Conservation (phyloP, 2,888 invertebrate species). For the Schrankia costaestrigalis region DNA sequence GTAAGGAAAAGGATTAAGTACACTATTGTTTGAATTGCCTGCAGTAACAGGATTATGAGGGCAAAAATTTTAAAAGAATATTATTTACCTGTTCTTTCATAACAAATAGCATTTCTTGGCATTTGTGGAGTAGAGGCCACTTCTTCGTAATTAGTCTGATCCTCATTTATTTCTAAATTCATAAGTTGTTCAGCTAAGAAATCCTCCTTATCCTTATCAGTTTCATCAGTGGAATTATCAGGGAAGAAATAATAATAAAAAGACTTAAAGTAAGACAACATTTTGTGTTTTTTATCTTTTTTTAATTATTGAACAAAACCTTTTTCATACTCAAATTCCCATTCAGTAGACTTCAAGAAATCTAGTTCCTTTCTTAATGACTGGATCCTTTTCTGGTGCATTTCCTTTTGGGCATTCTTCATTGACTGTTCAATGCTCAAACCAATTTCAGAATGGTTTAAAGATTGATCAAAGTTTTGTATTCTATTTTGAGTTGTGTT, state of each 20-base stretch:
- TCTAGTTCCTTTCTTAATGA: conserved; percentile 87
- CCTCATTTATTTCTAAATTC: conserved; percentile 53
- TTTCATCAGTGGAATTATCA: conserved; percentile 35
- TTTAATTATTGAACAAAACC: conserved; percentile 79
- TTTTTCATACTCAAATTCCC: conserved; percentile 89
- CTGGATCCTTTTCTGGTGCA: conserved; percentile 86
- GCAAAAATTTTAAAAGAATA: conserved; percentile 1
- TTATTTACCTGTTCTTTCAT: conserved; percentile 58
- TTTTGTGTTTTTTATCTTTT: conserved; percentile 35
- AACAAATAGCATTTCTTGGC: conserved; percentile 49
- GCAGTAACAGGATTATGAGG: too few relatives aligned
- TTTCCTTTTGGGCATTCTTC: conserved; percentile 82
- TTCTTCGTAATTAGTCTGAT: conserved; percentile 25
- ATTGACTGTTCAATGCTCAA: conserved; percentile 78
- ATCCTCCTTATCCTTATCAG: conserved; percentile 49
- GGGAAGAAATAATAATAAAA: conserved; percentile 59
- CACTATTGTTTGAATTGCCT: too few relatives aligned
- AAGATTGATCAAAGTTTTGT: conserved; percentile 67
- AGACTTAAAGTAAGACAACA: conserved; percentile 69
- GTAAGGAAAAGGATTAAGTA: too few relatives aligned
- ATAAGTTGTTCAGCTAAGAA: conserved; percentile 64
- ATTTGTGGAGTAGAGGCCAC: conserved; percentile 21
- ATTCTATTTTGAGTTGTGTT: conserved; percentile 50
- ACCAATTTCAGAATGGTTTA: conserved; percentile 77
- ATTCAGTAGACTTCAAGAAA: conserved; percentile 88